A percentile compares a stretch with the other conserved stretches of the same genome.
phyloP scores from a whole-genome alignment of 2,888 invertebrate genomes.

The Proisotoma minuta region DNA sequence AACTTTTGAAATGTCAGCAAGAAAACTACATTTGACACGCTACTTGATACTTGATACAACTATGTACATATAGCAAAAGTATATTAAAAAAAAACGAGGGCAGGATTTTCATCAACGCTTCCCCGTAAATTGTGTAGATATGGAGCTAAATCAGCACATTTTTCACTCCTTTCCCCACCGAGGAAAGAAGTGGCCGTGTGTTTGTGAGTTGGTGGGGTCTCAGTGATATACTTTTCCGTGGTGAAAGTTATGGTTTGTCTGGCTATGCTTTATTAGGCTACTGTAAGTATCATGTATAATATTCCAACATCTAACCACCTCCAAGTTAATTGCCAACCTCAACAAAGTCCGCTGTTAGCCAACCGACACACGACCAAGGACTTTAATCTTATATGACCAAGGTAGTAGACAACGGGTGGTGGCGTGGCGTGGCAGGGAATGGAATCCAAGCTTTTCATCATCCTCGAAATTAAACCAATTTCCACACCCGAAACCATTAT shows the following conservation, averaged over 20 bases:
- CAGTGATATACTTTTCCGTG: background rate
- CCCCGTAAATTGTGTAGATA: background rate
- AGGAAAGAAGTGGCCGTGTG: too few species aligned
- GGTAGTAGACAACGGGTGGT: background rate
- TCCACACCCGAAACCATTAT: constrained; percentile 9
- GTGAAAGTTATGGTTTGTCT: background rate
- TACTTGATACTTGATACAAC: too few species aligned
- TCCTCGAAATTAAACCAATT: constrained; percentile 11
- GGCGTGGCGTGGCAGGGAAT: background rate
- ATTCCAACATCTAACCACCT: background rate
- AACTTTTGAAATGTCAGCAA: background rate
- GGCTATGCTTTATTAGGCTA: background rate
- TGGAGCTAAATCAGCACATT: background rate
- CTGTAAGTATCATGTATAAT: background rate
- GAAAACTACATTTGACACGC: background rate
- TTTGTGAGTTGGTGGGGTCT: too few species aligned
- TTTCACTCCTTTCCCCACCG: background rate
- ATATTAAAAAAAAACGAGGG: background rate
- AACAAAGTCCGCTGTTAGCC: constrained; percentile 1
- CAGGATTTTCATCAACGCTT: background rate
- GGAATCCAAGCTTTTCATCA: constrained; percentile 8
- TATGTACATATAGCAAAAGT: background rate
- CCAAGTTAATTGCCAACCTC: constrained; percentile 14
- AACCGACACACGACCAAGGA: background rate
- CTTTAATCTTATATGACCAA: constrained; percentile 10